These are phyloP conservation scores for Eumacrocentrus americanus DNA, from an alignment of 2,888 invertebrate genomes.

Conservation along the genomic window DNA sequence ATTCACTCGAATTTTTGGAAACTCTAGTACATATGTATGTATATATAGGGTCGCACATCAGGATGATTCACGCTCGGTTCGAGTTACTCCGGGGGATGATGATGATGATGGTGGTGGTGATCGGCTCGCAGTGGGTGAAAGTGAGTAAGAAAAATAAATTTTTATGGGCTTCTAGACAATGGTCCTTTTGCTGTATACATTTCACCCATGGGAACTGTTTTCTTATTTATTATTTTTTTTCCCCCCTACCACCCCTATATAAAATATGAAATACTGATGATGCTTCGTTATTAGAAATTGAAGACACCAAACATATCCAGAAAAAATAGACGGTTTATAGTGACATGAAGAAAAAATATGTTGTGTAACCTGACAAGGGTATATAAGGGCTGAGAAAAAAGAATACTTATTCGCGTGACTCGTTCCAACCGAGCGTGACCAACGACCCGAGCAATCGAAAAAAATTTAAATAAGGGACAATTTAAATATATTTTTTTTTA, in stretches of 20 bases:
- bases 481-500: conserved; percentile 1
- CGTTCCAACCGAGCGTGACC: conserved; percentile 19
- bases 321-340: conserved; percentile 9
- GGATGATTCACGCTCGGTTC: conserved; percentile 49
- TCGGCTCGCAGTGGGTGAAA: conserved; percentile 10
- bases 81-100: conserved; percentile 22
- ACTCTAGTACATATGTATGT: too few species aligned
- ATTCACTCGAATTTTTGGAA: conserved; percentile 58
- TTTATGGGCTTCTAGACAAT: conserved; percentile 43
- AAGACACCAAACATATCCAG: neutral
- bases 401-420: conserved; percentile 25
- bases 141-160: conserved; percentile 27
- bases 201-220: conserved; percentile 22
- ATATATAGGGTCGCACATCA: too few species aligned
- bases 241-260: conserved; percentile 20
- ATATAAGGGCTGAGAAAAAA: neutral
- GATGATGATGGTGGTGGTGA: conserved; percentile 4
- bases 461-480: conserved; percentile 13
- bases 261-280: conserved; percentile 27
- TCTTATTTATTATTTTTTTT: conserved; percentile 9
- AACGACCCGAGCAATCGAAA: conserved; percentile 13
- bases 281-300: neutral
- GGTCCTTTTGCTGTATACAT: conserved; percentile 17
- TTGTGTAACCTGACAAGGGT: conserved; percentile 7
- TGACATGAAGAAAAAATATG: conserved; percentile 17